These are phyloP conservation scores for Drosophila nr. medialis DNA, from an alignment of 2,888 invertebrate genomes.

Conservation along the genomic window DNA sequence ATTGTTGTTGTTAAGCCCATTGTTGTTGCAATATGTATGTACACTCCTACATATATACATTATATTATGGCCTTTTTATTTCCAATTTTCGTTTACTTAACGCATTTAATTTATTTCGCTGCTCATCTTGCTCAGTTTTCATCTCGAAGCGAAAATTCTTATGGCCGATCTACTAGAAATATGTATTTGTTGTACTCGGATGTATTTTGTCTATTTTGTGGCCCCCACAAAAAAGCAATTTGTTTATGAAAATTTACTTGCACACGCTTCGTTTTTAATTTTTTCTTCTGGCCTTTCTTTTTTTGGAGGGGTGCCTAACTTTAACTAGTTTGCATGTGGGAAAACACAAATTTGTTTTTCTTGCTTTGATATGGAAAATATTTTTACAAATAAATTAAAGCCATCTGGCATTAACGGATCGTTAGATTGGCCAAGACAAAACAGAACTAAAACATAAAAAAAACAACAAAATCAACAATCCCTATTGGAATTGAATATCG, in stretches of 20 bases:
- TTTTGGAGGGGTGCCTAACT: conserved; percentile 8
- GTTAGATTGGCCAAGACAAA: conserved; percentile 24
- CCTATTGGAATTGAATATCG: conserved; percentile 20
- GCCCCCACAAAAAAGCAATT: conserved; percentile 38
- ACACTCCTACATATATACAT: conserved; percentile 4
- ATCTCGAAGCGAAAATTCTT: conserved; percentile 32
- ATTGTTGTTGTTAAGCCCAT: conserved; percentile 21
- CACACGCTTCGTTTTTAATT: conserved; percentile 53
- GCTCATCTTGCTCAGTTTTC: conserved; percentile 40
- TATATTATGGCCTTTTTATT: conserved; percentile 57
- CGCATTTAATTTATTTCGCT: conserved; percentile 58
- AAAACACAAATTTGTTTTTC: conserved; percentile 64
- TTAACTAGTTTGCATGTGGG: conserved; percentile 57
- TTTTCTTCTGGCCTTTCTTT: conserved; percentile 25
- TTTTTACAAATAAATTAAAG: conserved; percentile 80
- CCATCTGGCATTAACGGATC: conserved; percentile 75
- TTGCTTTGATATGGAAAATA: conserved; percentile 79
- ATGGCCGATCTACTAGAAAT: conserved; percentile 7
- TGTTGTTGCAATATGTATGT: conserved; percentile 54
- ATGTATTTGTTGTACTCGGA: conserved; percentile 19
- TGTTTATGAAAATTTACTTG: conserved; percentile 69
- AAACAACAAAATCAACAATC: conserved; percentile 3
- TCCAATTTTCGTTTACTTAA: conserved; percentile 63
- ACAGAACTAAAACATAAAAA: conserved; percentile 2
- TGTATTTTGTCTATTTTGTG: conserved; percentile 20